Percentiles rank a stretch among this genome's conserved stretches.
These are phyloP conservation scores for Smutsia gigantea DNA, from an alignment of 2,797 vertebrate species.

Conservation along the genomic window DNA sequence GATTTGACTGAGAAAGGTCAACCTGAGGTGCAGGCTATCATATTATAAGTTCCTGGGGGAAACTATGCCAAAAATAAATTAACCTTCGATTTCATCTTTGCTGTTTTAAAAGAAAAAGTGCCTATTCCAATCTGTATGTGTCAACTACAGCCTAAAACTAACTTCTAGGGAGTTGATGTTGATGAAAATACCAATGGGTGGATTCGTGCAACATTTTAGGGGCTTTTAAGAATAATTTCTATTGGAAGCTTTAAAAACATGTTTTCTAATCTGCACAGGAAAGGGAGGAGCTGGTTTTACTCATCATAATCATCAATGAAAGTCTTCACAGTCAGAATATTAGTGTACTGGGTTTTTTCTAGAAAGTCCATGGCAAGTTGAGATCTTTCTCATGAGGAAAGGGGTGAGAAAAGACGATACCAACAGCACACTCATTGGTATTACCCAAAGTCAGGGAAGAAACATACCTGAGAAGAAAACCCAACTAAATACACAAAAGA, in stretches of 20 bases:
- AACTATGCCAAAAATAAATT: conserved; percentile 27
- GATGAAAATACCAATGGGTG: not conserved
- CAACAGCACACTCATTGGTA: not conserved
- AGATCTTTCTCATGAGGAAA: conserved; percentile 64
- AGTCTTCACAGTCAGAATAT: conserved; percentile 46
- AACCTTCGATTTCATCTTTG: not conserved
- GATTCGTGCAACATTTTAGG: not conserved
- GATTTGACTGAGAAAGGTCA: conserved; percentile 40
- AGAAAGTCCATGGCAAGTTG: conserved; percentile 18
- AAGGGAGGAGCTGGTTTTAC: not conserved
- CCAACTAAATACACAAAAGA: not conserved
- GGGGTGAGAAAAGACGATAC: not conserved
- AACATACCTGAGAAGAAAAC: not conserved
- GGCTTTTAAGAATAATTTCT: conserved; percentile 2
- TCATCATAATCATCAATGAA: conserved; percentile 39
- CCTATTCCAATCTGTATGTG: not conserved
- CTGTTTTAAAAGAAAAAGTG: not conserved
- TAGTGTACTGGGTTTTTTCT: conserved; percentile 49
- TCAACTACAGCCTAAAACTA: conserved; percentile 13
- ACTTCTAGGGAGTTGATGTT: not conserved
- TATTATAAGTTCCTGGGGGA: not conserved
- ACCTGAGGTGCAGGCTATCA: not conserved
- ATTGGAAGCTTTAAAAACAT: not conserved
- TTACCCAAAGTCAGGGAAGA: not conserved
- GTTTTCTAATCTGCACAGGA: not conserved